Conservation (phyloP, 2,113 vertebrate species). For the Triplophysa rosa region DNA sequence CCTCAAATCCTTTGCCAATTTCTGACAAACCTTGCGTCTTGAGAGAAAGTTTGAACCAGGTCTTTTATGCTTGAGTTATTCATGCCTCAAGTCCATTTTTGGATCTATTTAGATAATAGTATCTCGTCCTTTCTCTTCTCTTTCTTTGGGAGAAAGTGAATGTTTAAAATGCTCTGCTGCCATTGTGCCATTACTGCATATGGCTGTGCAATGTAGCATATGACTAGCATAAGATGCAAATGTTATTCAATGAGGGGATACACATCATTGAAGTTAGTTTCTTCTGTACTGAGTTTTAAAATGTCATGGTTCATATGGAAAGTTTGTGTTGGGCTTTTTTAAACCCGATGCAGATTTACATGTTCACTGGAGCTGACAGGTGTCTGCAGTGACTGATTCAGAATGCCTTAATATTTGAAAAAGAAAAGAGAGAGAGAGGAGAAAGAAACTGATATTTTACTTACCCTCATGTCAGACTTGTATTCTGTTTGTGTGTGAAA, state of each 20-base stretch:
- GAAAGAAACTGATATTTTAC: not conserved
- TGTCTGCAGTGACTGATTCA: not conserved
- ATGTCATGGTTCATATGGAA: not conserved
- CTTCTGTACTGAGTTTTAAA: not conserved
- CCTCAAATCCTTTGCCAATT: not conserved
- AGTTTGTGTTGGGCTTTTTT: not conserved
- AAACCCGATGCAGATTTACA: not conserved
- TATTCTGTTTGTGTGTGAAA: no score
- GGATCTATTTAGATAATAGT: constrained; percentile 1
- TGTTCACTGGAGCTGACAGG: not conserved
- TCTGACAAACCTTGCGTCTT: not conserved
- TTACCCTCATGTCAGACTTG: no score
- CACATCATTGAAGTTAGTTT: not conserved
- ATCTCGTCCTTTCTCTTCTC: not conserved
- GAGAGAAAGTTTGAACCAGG: not conserved
- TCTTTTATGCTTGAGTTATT: not conserved
- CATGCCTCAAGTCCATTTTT: not conserved
- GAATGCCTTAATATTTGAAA: not conserved
- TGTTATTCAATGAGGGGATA: not conserved
- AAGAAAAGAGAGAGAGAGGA: not conserved
- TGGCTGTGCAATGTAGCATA: not conserved
- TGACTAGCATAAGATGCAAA: not conserved
- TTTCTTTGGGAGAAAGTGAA: not conserved
- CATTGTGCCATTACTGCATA: not conserved
- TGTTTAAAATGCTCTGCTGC: not conserved